Evolutionary conservation across 2,888 invertebrate species (phyloP).

Genomic region (Formica aserva): DNA sequence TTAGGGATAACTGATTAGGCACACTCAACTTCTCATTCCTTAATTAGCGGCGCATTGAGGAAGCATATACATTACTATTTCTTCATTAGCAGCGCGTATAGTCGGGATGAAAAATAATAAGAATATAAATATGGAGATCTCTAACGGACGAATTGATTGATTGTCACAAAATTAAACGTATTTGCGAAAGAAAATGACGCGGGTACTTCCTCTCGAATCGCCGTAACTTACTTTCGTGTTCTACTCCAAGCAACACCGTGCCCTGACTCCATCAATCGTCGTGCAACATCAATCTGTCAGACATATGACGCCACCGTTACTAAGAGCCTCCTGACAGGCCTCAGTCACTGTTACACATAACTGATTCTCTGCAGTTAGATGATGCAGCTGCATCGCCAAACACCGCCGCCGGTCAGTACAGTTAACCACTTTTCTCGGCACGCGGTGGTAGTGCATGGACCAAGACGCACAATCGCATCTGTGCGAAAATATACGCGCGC

Average conservation of each 20-base stretch:
- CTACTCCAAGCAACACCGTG: constrained; percentile 49
- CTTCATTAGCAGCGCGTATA: background rate
- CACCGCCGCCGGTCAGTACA: constrained; percentile 48
- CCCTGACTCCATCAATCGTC: constrained; percentile 57
- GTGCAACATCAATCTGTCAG: constrained; percentile 57
- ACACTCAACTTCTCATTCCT: background rate
- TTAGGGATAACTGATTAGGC: background rate
- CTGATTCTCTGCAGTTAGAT: constrained; percentile 60
- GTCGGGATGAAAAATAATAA: background rate
- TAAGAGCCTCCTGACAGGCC: constrained; percentile 58
- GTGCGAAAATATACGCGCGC: constrained; percentile 10
- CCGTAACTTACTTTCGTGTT: constrained; percentile 65
- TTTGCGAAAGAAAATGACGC: background rate
- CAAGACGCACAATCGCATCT: constrained; percentile 20
- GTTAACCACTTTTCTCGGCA: constrained; percentile 69
- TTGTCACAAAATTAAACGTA: constrained; percentile 1
- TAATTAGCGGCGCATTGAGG: background rate
- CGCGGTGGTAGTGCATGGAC: constrained; percentile 17
- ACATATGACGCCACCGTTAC: constrained; percentile 72
- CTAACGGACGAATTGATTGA: background rate
- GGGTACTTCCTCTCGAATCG: background rate
- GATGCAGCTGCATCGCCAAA: constrained; percentile 53
- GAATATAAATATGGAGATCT: background rate
- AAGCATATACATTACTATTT: background rate
- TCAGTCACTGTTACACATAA: constrained; percentile 71